These are phyloP conservation scores for Lota lota DNA, from an alignment of 2,113 vertebrate genomes.

Conservation along the genomic window DNA sequence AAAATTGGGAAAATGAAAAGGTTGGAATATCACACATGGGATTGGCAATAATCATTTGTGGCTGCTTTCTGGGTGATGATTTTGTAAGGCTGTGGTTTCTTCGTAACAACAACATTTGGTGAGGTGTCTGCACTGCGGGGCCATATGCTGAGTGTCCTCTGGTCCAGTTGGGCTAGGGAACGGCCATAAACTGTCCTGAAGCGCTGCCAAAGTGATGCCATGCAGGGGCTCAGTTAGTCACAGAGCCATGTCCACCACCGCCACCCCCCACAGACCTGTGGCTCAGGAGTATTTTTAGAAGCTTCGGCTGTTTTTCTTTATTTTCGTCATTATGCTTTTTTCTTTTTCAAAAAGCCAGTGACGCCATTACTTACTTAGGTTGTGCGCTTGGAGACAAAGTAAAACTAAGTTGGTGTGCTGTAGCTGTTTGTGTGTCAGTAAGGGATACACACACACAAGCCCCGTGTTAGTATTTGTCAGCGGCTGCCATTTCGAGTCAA, in stretches of 20 bases:
- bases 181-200: slow-evolving; percentile 38
- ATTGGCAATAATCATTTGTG: too few species aligned
- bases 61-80: not conserved
- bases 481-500: not conserved
- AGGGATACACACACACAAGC: not conserved
- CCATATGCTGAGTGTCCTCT: slow-evolving; percentile 48
- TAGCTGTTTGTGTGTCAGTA: not conserved
- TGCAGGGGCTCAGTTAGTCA: slow-evolving; percentile 26
- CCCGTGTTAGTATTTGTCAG: not conserved
- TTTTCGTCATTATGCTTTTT: not conserved
- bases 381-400: not conserved
- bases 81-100: slow-evolving; percentile 17
- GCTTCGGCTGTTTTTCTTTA: too few species aligned
- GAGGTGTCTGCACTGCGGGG: slow-evolving; percentile 40
- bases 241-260: slow-evolving; percentile 12
- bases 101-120: slow-evolving; percentile 25
- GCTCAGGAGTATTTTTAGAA: too few species aligned
- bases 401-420: not conserved
- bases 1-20: too few species aligned
- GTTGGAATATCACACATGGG: too few species aligned
- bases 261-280: not conserved
- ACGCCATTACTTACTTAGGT: not conserved
- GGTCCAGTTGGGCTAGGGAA: slow-evolving; percentile 48
- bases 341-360: not conserved
- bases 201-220: slow-evolving; percentile 38